A percentile compares a stretch with the other conserved stretches of the same genome.
phyloP scores from a whole-genome alignment of 1,140 invertebrate species.

The Camponotus pennsylvanicus region DNA sequence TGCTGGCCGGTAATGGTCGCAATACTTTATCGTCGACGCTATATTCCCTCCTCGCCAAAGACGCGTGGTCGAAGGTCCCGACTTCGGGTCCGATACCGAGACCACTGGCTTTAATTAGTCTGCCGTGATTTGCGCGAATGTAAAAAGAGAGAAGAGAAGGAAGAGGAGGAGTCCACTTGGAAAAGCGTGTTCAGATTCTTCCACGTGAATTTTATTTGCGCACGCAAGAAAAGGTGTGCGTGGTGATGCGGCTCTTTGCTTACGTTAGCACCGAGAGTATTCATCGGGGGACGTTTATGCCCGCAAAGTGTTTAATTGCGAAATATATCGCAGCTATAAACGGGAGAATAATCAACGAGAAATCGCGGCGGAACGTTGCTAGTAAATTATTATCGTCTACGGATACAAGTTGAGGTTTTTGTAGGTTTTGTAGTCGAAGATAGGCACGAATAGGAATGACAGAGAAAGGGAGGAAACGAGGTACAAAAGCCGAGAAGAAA shows the following conservation, averaged over 20 bases:
- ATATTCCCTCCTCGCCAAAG: slow-evolving; percentile 42
- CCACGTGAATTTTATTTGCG: slow-evolving; percentile 44
- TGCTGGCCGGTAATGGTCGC: slow-evolving; percentile 64
- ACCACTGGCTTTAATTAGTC: slow-evolving; percentile 69
- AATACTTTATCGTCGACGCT: slow-evolving; percentile 67
- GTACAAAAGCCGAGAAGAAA: neutral
- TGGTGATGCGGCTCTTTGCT: slow-evolving; percentile 3
- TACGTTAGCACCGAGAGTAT: slow-evolving; percentile 30
- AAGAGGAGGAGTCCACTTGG: neutral
- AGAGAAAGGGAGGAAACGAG: neutral
- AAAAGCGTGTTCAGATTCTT: neutral
- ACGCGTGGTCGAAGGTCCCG: slow-evolving; percentile 68
- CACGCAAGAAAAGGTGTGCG: slow-evolving; percentile 21
- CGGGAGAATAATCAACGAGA: slow-evolving; percentile 51
- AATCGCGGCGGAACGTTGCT: slow-evolving; percentile 8
- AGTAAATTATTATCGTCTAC: slow-evolving; percentile 63
- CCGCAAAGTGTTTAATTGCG: slow-evolving; percentile 44
- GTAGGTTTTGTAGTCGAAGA: neutral
- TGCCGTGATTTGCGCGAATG: slow-evolving; percentile 46
- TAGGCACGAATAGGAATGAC: neutral
- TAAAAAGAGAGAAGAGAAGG: neutral
- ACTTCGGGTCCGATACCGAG: slow-evolving; percentile 56
- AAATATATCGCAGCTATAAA: slow-evolving; percentile 26
- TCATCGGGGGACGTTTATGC: slow-evolving; percentile 46
- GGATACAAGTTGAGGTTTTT: slow-evolving; percentile 32